phyloP scores from a whole-genome alignment of 2,888 invertebrate genomes.

The Panzeria rudis region DNA sequence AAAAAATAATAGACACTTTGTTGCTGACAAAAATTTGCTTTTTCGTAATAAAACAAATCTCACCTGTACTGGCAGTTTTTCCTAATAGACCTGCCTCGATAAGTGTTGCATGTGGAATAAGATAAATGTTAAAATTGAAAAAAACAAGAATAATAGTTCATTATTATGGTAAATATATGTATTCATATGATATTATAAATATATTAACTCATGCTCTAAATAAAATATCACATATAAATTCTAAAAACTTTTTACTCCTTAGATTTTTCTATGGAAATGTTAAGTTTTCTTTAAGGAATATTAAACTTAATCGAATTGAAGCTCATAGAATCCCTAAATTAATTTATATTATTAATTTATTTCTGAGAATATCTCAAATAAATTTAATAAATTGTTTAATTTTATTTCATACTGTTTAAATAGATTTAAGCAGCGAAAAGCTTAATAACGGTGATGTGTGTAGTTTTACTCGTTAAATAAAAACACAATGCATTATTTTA shows the following conservation, averaged over 20 bases:
- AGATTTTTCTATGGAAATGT: no score
- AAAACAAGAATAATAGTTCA: slow-evolving; percentile 65
- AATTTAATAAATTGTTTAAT: no score
- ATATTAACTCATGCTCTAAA: no score
- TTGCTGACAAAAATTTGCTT: slow-evolving; percentile 27
- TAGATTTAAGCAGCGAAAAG: no score
- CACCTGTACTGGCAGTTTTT: slow-evolving; percentile 83
- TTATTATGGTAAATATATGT: not conserved
- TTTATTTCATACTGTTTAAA: no score
- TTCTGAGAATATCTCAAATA: no score
- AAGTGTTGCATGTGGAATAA: slow-evolving; percentile 69
- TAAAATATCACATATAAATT: no score
- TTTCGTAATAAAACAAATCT: slow-evolving; percentile 70
- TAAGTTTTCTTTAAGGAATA: no score
- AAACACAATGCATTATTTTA: slow-evolving; percentile 24
- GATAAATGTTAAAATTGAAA: slow-evolving; percentile 57
- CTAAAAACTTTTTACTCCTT: no score
- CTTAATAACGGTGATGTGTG: not conserved
- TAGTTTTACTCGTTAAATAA: not conserved
- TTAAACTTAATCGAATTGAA: no score
- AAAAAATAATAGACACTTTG: slow-evolving; percentile 37
- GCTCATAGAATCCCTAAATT: no score
- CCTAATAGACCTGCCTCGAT: slow-evolving; percentile 82
- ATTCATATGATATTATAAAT: not conserved
- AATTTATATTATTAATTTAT: no score